phyloP scores from a whole-genome alignment of 2,888 invertebrate species.

The Nesidiocoris tenuis region DNA sequence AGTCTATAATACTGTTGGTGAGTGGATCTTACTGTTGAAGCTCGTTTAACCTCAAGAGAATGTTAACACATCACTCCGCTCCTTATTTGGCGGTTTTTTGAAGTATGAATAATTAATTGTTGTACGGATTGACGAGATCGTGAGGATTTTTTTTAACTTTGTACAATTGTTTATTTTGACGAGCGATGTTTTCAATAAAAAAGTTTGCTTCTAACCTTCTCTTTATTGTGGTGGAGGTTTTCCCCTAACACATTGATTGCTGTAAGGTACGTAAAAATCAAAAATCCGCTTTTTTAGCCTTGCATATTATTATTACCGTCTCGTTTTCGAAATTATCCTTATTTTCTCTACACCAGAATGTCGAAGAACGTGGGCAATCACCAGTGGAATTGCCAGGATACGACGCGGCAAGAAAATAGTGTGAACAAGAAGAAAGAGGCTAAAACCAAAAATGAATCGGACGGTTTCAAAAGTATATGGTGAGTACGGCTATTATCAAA shows the following conservation, averaged over 20 bases:
- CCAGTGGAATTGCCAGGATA: background rate
- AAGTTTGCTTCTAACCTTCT: conserved; percentile 21
- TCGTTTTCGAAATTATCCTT: too few species aligned
- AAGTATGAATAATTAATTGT: too few species aligned
- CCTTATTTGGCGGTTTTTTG: too few species aligned
- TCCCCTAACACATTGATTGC: conserved; percentile 1
- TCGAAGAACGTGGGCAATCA: background rate
- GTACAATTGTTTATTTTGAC: conserved; percentile 8
- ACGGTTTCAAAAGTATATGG: conserved; percentile 46
- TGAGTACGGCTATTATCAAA: conserved; percentile 35
- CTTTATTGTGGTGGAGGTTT: conserved; percentile 22
- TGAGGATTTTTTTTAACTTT: too few species aligned
- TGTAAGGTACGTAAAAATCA: background rate
- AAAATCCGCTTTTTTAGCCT: too few species aligned
- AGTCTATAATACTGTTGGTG: background rate
- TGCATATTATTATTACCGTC: too few species aligned
- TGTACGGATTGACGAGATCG: too few species aligned
- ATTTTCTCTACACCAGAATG: background rate
- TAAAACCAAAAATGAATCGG: conserved; percentile 39
- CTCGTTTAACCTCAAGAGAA: too few species aligned
- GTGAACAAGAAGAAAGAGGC: conserved; percentile 8
- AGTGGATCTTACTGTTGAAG: background rate
- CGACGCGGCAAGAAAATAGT: background rate
- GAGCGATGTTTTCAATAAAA: conserved; percentile 11
- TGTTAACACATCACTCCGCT: too few species aligned